Percentiles rank a stretch among this genome's conserved stretches.
Evolutionary conservation across 1,140 invertebrate species (phyloP).

Genomic region (Fopius arisanus): DNA sequence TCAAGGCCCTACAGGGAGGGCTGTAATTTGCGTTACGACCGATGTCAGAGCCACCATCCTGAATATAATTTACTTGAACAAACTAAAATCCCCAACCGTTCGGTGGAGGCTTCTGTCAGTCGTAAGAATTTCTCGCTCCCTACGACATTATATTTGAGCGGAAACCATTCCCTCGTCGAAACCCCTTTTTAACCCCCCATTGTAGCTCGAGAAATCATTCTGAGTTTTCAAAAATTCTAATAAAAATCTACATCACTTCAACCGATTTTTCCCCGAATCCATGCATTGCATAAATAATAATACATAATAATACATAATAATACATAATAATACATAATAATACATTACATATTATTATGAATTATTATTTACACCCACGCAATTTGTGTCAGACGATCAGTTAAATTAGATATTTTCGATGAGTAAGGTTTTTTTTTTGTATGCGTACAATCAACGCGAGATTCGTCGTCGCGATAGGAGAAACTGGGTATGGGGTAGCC

Average conservation of each 20-base stretch:
- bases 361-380: too few species aligned
- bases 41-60: constrained; percentile 54
- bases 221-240: not conserved
- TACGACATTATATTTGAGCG: constrained; percentile 9
- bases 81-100: constrained; percentile 58
- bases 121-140: constrained; percentile 15
- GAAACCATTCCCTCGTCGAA: not conserved
- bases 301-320: too few species aligned
- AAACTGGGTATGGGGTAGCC: not conserved
- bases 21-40: constrained; percentile 61
- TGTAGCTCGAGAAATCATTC: not conserved
- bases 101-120: not conserved
- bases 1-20: constrained; percentile 40
- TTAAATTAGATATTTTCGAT: too few species aligned
- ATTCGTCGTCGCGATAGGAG: not conserved
- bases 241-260: too few species aligned
- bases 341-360: too few species aligned
- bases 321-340: too few species aligned
- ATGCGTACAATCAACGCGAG: constrained; percentile 48
- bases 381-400: too few species aligned
- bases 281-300: too few species aligned
- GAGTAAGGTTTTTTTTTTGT: too few species aligned
- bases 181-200: not conserved
- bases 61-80: constrained; percentile 66
- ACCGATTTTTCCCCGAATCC: too few species aligned